A percentile compares a stretch with the other conserved stretches of the same genome.
These are phyloP conservation scores for Struthidea cinerea DNA, from an alignment of 2,113 vertebrate species.

Conservation along the genomic window DNA sequence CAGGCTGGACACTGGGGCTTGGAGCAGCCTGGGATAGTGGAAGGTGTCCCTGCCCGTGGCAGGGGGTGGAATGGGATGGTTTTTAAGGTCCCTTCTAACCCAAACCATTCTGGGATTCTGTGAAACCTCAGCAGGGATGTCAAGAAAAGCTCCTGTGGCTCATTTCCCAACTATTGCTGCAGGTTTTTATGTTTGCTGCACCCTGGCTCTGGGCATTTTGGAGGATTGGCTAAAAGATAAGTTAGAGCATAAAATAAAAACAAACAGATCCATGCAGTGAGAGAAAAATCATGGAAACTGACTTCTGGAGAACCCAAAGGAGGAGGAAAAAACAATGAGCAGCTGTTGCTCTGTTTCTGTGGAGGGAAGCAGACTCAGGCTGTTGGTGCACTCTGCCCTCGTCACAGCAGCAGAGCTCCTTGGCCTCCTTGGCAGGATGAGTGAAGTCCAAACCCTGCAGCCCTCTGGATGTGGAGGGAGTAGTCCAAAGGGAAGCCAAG, in stretches of 20 bases:
- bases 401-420: not conserved
- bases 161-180: not conserved
- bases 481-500: not conserved
- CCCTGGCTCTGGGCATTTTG: not conserved
- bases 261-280: not conserved
- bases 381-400: not conserved
- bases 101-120: not conserved
- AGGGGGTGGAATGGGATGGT: rapidly evolving
- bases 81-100: not conserved
- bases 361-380: not conserved
- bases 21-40: not conserved
- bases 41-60: not conserved
- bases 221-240: not conserved
- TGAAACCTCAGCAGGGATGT: not conserved
- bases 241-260: not conserved
- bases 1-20: not conserved
- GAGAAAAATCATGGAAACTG: not conserved
- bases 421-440: not conserved
- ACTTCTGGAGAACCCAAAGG: not conserved
- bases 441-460: not conserved
- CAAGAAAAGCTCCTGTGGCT: not conserved
- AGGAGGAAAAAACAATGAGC: not conserved
- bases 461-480: no score
- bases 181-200: not conserved
- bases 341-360: not conserved